Conservation (phyloP, 2,113 vertebrate species). For the Chaetorhynchus papuensis region DNA sequence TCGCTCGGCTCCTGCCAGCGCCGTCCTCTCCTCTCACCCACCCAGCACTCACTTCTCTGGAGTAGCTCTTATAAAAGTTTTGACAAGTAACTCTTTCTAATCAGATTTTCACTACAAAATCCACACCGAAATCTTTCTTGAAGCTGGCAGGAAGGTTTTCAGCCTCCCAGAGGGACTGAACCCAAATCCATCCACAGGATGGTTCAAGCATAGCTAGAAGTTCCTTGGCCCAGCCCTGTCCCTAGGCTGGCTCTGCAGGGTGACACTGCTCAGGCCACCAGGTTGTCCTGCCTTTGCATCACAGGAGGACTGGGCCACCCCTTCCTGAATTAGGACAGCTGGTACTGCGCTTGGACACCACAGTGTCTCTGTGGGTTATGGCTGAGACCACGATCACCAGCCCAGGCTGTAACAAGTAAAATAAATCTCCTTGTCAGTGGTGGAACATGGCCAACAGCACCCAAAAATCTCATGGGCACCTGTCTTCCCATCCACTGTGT, state of each 20-base stretch:
- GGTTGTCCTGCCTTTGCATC: not conserved
- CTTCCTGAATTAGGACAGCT: not conserved
- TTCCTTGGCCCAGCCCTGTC: not conserved
- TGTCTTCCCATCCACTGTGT: not conserved
- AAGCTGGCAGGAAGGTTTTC: not conserved
- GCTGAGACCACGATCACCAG: fast-evolving
- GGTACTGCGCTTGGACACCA: not conserved
- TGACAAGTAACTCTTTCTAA: not conserved
- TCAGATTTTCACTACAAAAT: not conserved
- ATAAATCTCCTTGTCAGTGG: not conserved
- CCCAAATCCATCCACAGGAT: not conserved
- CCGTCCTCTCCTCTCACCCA: not conserved
- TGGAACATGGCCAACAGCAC: not conserved
- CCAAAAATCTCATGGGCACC: not conserved
- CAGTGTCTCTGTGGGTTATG: fast-evolving
- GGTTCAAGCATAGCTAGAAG: not conserved
- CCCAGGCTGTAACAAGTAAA: not conserved
- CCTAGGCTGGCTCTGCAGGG: not conserved
- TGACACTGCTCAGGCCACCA: not conserved
- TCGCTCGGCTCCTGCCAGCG: not conserved
- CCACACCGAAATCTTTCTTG: not conserved
- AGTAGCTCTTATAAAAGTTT: not conserved
- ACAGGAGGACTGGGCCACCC: not conserved
- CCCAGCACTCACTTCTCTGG: not conserved
- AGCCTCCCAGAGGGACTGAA: not conserved